Percentiles rank a stretch among this genome's conserved stretches.
Evolutionary conservation across 2,113 vertebrate genomes (phyloP).

Genomic region (Petrocephalus microphthalmus): DNA sequence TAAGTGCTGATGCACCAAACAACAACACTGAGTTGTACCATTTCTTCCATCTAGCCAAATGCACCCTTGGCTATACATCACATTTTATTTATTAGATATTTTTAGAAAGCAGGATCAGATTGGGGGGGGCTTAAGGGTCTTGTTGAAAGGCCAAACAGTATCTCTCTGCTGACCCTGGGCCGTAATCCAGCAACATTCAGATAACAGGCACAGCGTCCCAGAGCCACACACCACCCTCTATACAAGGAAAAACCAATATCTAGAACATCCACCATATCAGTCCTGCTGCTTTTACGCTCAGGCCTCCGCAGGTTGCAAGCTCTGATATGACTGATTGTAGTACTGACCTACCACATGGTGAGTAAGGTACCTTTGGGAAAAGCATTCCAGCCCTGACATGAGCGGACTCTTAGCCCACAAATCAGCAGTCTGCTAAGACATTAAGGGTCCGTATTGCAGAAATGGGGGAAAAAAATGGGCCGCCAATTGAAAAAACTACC

Average conservation of each 20-base stretch:
- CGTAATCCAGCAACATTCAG: not conserved
- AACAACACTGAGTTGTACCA: not conserved
- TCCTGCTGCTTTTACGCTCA: not conserved
- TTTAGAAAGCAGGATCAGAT: not conserved
- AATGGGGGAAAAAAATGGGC: not conserved
- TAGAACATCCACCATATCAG: not conserved
- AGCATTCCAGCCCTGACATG: not conserved
- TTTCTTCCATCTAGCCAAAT: too few species aligned
- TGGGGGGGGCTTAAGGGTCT: too few species aligned
- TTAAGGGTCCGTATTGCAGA: not conserved
- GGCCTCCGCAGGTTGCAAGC: not conserved
- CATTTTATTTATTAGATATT: not conserved
- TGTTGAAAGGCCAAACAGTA: not conserved
- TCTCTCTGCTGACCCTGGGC: too few species aligned
- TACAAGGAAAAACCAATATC: not conserved
- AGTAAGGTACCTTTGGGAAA: not conserved
- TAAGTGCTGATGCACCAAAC: not conserved
- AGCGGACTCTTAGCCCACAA: not conserved
- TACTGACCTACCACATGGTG: not conserved
- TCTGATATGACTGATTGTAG: not conserved
- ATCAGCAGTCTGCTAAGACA: not conserved
- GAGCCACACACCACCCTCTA: not conserved
- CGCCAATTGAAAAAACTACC: not conserved
- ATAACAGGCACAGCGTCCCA: not conserved
- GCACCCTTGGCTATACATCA: not conserved